phyloP scores from a whole-genome alignment of 2,113 vertebrate genomes.

The Sylvietta virens region DNA sequence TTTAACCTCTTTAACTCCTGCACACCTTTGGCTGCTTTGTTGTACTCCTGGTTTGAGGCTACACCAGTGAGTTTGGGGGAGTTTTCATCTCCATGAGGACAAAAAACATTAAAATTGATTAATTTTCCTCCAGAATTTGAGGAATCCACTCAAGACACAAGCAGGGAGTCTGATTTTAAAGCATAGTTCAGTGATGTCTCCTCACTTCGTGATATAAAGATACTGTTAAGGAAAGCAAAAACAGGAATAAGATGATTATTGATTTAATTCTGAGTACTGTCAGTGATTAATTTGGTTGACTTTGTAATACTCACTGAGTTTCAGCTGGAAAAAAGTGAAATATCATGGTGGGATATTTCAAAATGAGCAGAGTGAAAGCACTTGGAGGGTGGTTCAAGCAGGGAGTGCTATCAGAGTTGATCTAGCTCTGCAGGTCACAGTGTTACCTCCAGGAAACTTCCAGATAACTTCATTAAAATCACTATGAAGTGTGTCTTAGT shows the following conservation, averaged over 20 bases:
- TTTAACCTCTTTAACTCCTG: not conserved
- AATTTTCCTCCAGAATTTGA: not conserved
- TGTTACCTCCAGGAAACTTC: not conserved
- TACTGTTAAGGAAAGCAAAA: not conserved
- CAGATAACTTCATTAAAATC: not conserved
- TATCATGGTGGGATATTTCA: not conserved
- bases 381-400: not conserved
- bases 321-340: not conserved
- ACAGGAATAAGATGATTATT: not conserved
- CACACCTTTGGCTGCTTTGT: not conserved
- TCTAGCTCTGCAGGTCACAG: not conserved
- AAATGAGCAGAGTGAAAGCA: not conserved
- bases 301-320: not conserved
- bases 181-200: not conserved
- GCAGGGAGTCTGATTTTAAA: not conserved
- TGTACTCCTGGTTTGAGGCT: not conserved
- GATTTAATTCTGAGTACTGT: not conserved
- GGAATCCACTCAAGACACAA: not conserved
- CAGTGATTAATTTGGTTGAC: not conserved
- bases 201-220: not conserved
- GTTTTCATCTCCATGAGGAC: not conserved
- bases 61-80: not conserved
- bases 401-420: not conserved
- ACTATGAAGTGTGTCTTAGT: fast-evolving
- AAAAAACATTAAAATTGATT: not conserved